A percentile compares a stretch with the other conserved stretches of the same genome.
Evolutionary conservation across 2,797 vertebrate genomes (phyloP).

Genomic region (Eurystomus glaucurus): DNA sequence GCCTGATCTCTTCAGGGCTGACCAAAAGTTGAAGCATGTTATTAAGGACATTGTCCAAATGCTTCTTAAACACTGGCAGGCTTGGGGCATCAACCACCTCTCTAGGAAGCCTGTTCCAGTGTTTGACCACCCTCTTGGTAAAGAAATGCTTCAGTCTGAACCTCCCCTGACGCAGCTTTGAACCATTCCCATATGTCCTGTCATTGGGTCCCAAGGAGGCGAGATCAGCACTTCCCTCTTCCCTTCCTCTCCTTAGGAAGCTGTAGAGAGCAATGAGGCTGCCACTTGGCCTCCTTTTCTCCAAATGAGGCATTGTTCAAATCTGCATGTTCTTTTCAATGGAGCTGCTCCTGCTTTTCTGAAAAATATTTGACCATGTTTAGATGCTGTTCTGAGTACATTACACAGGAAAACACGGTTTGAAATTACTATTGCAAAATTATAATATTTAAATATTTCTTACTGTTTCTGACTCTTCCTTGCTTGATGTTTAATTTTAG

Average conservation of each 20-base stretch:
- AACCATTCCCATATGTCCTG: rapidly evolving
- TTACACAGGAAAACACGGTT: background rate
- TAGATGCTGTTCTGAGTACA: background rate
- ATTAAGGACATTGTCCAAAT: background rate
- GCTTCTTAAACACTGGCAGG: background rate
- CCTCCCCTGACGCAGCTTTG: rapidly evolving
- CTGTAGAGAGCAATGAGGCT: background rate
- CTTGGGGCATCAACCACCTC: rapidly evolving
- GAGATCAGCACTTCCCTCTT: background rate
- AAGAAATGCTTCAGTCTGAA: background rate
- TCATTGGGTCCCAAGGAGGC: background rate
- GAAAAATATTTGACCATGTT: background rate
- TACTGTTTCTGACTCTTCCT: background rate
- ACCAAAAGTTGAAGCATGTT: background rate
- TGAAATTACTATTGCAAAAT: background rate
- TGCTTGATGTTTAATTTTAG: slow-evolving; percentile 76
- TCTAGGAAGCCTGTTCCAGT: background rate
- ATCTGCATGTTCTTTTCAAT: background rate
- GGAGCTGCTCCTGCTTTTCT: background rate
- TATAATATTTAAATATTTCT: background rate
- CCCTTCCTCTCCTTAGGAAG: rapidly evolving
- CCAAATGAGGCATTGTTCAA: background rate
- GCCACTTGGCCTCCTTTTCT: background rate
- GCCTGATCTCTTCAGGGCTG: background rate
- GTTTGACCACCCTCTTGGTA: background rate